These are phyloP conservation scores for Plumapathes pennacea DNA, from an alignment of 92 coral and sea anemone genomes.

Conservation along the genomic window DNA sequence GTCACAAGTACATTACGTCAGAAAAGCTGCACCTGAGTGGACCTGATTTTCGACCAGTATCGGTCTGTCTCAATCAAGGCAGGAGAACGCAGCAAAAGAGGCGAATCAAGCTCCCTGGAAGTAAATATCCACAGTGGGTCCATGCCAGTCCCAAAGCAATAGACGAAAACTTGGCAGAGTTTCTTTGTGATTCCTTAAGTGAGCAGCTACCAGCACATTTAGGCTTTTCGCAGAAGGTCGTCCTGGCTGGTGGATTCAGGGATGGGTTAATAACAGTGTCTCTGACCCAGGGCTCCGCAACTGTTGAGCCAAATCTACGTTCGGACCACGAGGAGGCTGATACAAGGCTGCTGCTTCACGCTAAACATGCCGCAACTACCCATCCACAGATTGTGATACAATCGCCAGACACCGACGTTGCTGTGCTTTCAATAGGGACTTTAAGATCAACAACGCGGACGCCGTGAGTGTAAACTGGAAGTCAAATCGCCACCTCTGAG, in stretches of 20 bases:
- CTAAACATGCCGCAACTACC: conserved; percentile 39
- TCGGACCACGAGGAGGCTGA: conserved; percentile 69
- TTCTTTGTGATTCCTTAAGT: conserved; percentile 37
- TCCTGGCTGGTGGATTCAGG: conserved; percentile 57
- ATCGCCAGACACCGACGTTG: conserved; percentile 56
- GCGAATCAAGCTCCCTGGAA: conserved; percentile 26
- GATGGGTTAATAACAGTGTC: conserved; percentile 49
- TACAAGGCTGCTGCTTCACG: conserved; percentile 58
- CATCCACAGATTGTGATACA: conserved; percentile 43
- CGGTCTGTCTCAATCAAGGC: conserved; percentile 36
- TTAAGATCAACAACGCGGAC: too few relatives aligned
- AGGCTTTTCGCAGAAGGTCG: conserved; percentile 31
- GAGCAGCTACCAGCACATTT: conserved; percentile 15
- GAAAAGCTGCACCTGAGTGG: conserved; percentile 18
- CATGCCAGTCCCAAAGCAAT: conserved; percentile 53
- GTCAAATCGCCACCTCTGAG: too few relatives aligned
- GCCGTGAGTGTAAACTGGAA: too few relatives aligned
- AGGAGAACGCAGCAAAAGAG: conserved; percentile 45
- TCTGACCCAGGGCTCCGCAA: conserved; percentile 6
- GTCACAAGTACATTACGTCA: conserved; percentile 9
- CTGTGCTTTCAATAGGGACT: conserved; percentile 39
- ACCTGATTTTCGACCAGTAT: conserved; percentile 40
- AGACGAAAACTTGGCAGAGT: conserved; percentile 49
- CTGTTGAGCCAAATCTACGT: conserved; percentile 11
- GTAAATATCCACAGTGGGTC: conserved; percentile 31